Conservation (phyloP, 2,113 vertebrate species). For the Micromys minutus region DNA sequence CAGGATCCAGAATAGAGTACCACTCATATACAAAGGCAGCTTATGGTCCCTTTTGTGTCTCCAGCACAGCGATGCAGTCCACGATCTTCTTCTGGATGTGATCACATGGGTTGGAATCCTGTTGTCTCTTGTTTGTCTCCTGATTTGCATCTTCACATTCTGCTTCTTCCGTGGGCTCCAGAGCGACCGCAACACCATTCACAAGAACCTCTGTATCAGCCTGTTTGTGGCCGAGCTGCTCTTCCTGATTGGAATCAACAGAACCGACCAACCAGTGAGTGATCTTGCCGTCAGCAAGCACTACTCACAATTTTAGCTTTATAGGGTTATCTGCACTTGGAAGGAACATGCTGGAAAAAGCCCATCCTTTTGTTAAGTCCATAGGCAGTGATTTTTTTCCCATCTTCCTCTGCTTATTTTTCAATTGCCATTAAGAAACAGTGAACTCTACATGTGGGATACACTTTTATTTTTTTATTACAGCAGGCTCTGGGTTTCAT, state of each 20-base stretch:
- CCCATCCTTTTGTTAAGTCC: neutral
- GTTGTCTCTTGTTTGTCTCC: slow-evolving; percentile 97
- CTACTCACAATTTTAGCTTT: neutral
- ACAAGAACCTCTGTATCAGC: slow-evolving; percentile 98
- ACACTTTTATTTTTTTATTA: neutral
- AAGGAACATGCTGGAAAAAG: neutral
- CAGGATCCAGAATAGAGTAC: neutral
- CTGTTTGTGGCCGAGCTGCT: slow-evolving; percentile 97
- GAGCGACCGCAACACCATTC: slow-evolving; percentile 98
- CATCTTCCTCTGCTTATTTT: neutral
- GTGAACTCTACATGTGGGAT: neutral
- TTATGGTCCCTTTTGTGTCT: slow-evolving; percentile 70
- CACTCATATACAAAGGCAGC: neutral
- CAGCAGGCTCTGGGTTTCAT: no score
- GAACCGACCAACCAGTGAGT: slow-evolving; percentile 96
- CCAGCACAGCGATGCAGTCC: slow-evolving; percentile 93
- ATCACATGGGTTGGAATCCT: slow-evolving; percentile 99
- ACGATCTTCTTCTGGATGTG: slow-evolving; percentile 96
- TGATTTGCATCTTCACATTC: slow-evolving; percentile 99
- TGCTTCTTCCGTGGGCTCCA: slow-evolving; percentile 99
- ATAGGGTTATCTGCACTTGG: rapidly evolving
- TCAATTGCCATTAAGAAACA: neutral
- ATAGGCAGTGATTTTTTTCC: neutral
- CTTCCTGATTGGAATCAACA: slow-evolving; percentile 98
- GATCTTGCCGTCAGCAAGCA: neutral